Evolutionary conservation across 2,888 invertebrate genomes (phyloP), one percentile per base, ranked within the genome.

Genomic region (Creontiades dilutus): DNA sequence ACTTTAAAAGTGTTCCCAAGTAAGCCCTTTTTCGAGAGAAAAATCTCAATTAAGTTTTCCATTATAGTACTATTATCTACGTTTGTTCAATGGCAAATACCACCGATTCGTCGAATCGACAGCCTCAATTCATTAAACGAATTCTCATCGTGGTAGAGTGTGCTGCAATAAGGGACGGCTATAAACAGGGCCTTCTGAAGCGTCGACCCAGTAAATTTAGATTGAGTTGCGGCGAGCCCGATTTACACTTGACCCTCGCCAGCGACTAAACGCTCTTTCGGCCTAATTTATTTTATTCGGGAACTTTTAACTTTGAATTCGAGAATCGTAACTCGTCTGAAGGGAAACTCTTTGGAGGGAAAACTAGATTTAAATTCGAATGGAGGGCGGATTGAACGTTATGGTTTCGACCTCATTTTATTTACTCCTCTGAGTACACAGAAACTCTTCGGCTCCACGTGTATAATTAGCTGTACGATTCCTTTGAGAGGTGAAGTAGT

Each of bases 251-350:
- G 68, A 68, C 68, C 68, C 27, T n/a, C 37, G 5, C 23, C 68
- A 68, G 23, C 68, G 9, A 12, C 23, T 68, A 23, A 68, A 68
- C 23, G 23, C 68, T 23, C 23, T 68, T 68, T 13, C 68, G 19
- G 23, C 27, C 68, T 68, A 68, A 68, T 68, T 68, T 68, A 68
- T 68, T 68, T 68, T 23, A 68, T 68, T 68, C 13, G 68, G 68
- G 23, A 68, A 23, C 68, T 68, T 68, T 68, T 23, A 68, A 68
- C 68, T 68, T 68, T 27, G 68, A 19, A 68, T 68, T 68, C 68
- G 68, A 27, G 23, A 19, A 27, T 68, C 68, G 68, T 68, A 68
- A 68, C 68, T 68, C 23, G 23, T 7, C 68, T 19, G 13, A 23
- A 23, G 68, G 5, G 23, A 12, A 68, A 23, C 11, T 68, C 23